Evolutionary conservation across 2,797 vertebrate genomes (phyloP), one percentile per base, ranked within the genome.

Genomic region (Siniperca undulata): DNA sequence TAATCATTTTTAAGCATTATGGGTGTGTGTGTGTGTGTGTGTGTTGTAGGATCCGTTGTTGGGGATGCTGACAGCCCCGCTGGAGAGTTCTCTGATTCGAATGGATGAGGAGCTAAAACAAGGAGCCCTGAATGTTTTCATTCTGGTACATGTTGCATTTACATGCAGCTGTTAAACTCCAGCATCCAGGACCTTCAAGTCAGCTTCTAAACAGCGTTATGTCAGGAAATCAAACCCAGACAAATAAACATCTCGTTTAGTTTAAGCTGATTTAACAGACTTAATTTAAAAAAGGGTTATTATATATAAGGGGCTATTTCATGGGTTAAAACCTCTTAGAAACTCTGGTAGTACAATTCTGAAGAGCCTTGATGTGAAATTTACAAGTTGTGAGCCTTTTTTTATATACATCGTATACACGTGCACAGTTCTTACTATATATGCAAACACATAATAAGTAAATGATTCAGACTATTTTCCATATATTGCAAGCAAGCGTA

Each of bases 1-100:
- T 30, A 27, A 38, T 60, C 0, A 53, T 34, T 66, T 58, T 5
- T 62, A 42, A 68, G 38, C n/a, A 10, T 6, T 70, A 36, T 82
- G 11, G 17, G 17, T 74, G 22, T 50, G 44, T 74, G 79, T 62
- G 17, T 74, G 22, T 50, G 44, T 74, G 79, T 62, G 30, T 60
- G 68, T 27, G 42, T 81, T 78, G 66, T 81, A 99, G 98, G 97
- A 98, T 62, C 96, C 97, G 0, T 80, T 96, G 5, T 98, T 99
- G 1, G 98, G 98, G 87, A 97, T 99, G 97, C 89, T 99, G 86
- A 97, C 96, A 0, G 94, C 93, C 53, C 97, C 96, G 0, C 83
- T 98, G 81, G 94, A 93, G 2, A 90, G 73, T 5, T 96, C 98
- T 4, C 93, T 99, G 76, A 96, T 96, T 2, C 92, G 93, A 56